Percentiles rank a stretch among this genome's conserved stretches.
These are phyloP conservation scores for Lepilemur ruficaudatus DNA, from an alignment of 2,797 vertebrate species.

Conservation along the genomic window DNA sequence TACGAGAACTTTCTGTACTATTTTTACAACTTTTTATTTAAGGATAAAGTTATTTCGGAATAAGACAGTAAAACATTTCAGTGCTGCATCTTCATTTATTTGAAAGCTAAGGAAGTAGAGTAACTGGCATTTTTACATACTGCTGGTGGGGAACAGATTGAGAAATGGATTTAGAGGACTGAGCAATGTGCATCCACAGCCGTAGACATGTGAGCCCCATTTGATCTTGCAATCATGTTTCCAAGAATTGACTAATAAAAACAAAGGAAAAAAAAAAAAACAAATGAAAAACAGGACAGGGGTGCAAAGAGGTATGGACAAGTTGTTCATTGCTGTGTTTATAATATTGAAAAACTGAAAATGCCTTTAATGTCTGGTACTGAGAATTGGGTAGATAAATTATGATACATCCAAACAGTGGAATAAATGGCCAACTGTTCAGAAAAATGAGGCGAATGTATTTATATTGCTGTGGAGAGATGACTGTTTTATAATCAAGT, in stretches of 20 bases:
- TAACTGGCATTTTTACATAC: neutral
- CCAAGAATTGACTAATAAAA: neutral
- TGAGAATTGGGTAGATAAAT: neutral
- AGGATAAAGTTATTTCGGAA: neutral
- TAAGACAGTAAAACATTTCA: neutral
- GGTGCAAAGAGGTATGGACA: neutral
- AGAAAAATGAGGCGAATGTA: neutral
- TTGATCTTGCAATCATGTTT: neutral
- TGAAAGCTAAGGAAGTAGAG: neutral
- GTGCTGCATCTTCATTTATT: neutral
- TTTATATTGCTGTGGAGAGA: neutral
- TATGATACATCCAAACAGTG: neutral
- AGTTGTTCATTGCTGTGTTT: neutral
- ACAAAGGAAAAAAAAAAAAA: neutral
- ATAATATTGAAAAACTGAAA: neutral
- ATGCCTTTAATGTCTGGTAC: neutral
- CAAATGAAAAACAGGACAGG: neutral
- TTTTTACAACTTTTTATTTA: neutral
- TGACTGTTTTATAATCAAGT: neutral
- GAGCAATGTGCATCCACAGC: neutral
- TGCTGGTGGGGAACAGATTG: neutral
- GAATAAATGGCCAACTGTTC: neutral
- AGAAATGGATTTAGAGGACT: neutral
- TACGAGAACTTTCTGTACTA: neutral
- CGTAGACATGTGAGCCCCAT: neutral